Base-by-base conservation (phyloP, 2,113 vertebrate genomes). In the Psittacula cyanocephala region DNA sequence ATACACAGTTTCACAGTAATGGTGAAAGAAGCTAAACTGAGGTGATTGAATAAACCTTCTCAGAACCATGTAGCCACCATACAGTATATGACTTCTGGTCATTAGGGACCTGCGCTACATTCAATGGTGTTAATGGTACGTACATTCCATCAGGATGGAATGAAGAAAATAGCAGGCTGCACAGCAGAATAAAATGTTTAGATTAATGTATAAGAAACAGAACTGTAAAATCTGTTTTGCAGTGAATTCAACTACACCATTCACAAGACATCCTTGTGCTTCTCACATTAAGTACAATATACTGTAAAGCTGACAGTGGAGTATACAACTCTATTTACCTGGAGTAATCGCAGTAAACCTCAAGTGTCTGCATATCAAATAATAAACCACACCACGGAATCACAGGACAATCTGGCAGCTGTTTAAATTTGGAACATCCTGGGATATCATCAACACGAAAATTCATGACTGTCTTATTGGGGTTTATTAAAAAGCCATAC, bases 331-430 rank as follows among this genome's bases (percentile, higher is more conserved):
- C 39, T 49, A 23, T 90, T 89, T 94, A 99, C 99, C 99, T 98
- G 43, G 99, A 98, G 83, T 99, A 99, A 97, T 99, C 98, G 14
- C 98, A 98, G 83, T 96, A 98, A 77, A 99, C 97, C 27, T 99
- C 98, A 52, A 99, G 98, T 1, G 98, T 98, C 88, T 91, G 93
- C 1, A 98, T 98, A 97, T 99, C 98, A 67, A 99, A 88, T 91
- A 99, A 97, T 13, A 99, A 95, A 14, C 99, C 99, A 33, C 99
- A 99, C 99, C 99, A 99, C 0, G 98, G 98, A 84, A 99, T 98
- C 71, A 99, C 91, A 94, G 95, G 98, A 92, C 75, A 95, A 28
- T 95, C 86, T 1, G 99, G 98, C 67, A 99, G 96, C 78, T 98
- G 97, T 1, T 93, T 95, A 24, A 98, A 97, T 12, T 47, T 92